phyloP scores from a whole-genome alignment of 2,113 vertebrate genomes.

The Psammodynastes pulverulentus region DNA sequence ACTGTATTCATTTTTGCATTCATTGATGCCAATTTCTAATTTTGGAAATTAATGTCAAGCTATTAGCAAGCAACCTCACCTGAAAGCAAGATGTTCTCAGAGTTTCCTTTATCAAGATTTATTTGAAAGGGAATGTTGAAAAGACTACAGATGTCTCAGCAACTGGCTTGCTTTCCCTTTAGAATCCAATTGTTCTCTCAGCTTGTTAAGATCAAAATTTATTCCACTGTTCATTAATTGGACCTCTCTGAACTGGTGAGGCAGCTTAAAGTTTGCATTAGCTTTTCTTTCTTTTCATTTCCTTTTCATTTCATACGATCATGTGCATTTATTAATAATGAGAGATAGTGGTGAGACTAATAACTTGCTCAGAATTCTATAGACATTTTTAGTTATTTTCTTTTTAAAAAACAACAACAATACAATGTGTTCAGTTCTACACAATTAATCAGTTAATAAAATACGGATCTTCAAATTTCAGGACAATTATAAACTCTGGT shows the following conservation, averaged over 20 bases:
- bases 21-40: neutral
- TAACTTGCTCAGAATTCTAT: neutral
- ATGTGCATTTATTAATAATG: neutral
- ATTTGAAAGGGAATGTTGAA: neutral
- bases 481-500: neutral
- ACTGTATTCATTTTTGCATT: neutral
- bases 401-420: neutral
- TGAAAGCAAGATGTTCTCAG: neutral
- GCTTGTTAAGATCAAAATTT: neutral
- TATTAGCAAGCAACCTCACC: neutral
- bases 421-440: neutral
- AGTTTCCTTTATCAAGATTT: neutral
- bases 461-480: neutral
- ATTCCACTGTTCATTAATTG: neutral
- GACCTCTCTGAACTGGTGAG: neutral
- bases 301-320: neutral
- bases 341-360: neutral
- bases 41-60: neutral
- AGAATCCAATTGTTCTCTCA: neutral
- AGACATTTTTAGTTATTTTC: neutral
- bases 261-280: neutral
- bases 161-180: neutral
- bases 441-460: neutral
- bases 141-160: neutral
- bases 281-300: neutral